Base-by-base conservation (phyloP, 1,140 invertebrate genomes). In the Battus philenor region DNA sequence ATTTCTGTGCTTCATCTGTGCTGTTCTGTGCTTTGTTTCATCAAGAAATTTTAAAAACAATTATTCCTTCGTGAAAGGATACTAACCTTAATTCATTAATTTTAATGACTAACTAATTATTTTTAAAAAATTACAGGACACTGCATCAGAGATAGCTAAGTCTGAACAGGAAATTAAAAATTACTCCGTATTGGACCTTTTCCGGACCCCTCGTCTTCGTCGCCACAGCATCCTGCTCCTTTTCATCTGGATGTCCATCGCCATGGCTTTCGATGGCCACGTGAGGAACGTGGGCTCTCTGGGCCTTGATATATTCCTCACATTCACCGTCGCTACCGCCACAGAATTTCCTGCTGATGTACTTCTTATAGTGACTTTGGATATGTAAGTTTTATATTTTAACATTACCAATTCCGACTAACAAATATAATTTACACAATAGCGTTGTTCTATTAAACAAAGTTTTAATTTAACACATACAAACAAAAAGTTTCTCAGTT, bases 231-330 rank as follows among this genome's bases (percentile, higher is more conserved):
- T 95, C 9, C 69, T 95, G 0, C 81, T 95, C 8, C 90, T 94
- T 33, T 10, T 93, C 5, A 93, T 95, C 39, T 95, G 94, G 94
- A 94, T 95, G 90, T 87, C 90, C 3, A 93, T 95, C 22, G 94
- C 93, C 0, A 81, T 97, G 77, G 91, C 94, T 0, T 96, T 96
- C 62, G 94, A 96, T 61, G 94, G 94, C 0, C 94, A 96, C 68
- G 94, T 95, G 2, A 87, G 94, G 61, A 95, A 94, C 62, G 93
- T 95, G 0, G 91, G 92, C 18, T 91, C 93, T 12, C 80, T 96
- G 2, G 93, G 92, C 4, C 74, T 95, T 47, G 90, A 95, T 57
- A 88, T 95, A 9, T 96, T 95, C 63, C 60, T 94, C 5, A 94
- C 94, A 1, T 96, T 96, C 67, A 94, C 93, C 0, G 87, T 96